Percentiles rank a stretch among this genome's conserved stretches.
phyloP scores from a whole-genome alignment of 1,140 invertebrate species.

The Acromyrmex heyeri region DNA sequence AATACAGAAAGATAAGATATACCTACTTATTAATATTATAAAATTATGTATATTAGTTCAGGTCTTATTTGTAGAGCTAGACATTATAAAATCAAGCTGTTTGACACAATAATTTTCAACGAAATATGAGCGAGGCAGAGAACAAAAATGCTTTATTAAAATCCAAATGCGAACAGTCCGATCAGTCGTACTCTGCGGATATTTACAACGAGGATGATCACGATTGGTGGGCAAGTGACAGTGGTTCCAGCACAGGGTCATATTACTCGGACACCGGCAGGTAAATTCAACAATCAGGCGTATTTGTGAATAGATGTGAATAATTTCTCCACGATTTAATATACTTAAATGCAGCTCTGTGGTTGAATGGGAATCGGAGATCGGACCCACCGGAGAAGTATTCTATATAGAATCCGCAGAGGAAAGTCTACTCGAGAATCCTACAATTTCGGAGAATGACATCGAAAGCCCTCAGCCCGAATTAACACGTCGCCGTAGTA shows the following conservation, averaged over 20 bases:
- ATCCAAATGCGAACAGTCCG: constrained; percentile 64
- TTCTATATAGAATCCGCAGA: constrained; percentile 88
- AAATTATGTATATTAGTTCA: no score
- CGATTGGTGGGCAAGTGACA: constrained; percentile 85
- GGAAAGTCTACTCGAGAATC: constrained; percentile 73
- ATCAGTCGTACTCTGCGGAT: constrained; percentile 53
- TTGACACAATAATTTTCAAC: constrained; percentile 9
- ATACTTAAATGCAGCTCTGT: constrained; percentile 85
- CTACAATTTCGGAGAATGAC: constrained; percentile 61
- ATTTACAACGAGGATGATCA: constrained; percentile 78
- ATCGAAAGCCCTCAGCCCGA: constrained; percentile 77
- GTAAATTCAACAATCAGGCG: constrained; percentile 69
- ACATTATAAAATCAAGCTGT: not conserved
- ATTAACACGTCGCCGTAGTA: constrained; percentile 82
- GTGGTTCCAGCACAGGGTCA: constrained; percentile 83
- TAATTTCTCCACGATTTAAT: constrained; percentile 28
- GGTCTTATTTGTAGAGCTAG: not conserved
- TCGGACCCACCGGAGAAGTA: constrained; percentile 88
- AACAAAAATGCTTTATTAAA: constrained; percentile 68
- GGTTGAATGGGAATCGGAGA: constrained; percentile 89
- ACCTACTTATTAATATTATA: not conserved
- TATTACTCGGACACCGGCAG: constrained; percentile 84
- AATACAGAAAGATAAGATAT: not conserved
- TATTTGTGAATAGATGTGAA: constrained; percentile 10
- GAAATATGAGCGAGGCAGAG: constrained; percentile 73